These are phyloP conservation scores for Toxonevra muliebris DNA, from an alignment of 2,888 invertebrate species.

Conservation along the genomic window DNA sequence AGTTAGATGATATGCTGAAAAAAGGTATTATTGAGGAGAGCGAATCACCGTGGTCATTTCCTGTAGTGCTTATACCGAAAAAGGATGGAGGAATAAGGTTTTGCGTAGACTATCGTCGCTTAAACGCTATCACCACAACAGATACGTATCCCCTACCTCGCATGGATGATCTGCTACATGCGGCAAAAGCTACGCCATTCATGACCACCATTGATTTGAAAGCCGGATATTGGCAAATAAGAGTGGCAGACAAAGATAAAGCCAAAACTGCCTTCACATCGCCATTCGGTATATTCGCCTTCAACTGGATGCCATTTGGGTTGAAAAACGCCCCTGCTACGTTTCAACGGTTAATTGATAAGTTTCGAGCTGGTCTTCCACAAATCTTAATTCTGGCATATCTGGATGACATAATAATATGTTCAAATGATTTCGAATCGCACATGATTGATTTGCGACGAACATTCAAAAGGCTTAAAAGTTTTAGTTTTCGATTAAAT, in stretches of 20 bases:
- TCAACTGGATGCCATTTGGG: conserved; percentile 54
- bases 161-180: conserved; percentile 58
- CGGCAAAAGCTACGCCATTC: conserved; percentile 42
- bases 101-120: conserved; percentile 50
- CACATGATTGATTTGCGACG: conserved; percentile 47
- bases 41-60: conserved; percentile 38
- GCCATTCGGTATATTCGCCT: conserved; percentile 52
- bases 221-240: no score
- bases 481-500: conserved; percentile 41
- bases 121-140: conserved; percentile 27
- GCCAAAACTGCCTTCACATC: conserved; percentile 54
- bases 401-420: conserved; percentile 49
- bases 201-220: conserved; percentile 57
- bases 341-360: conserved; percentile 48
- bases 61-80: conserved; percentile 51
- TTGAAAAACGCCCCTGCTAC: conserved; percentile 51
- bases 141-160: conserved; percentile 58
- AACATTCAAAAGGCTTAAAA: no score
- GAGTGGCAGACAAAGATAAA: conserved; percentile 44
- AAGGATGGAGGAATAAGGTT: conserved; percentile 47
- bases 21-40: conserved; percentile 35
- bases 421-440: conserved; percentile 41
- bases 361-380: conserved; percentile 38
- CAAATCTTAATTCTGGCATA: conserved; percentile 42
- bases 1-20: conserved; percentile 20